phyloP scores from a whole-genome alignment of 2,797 vertebrate genomes.

The Odontamblyopus rebecca region DNA sequence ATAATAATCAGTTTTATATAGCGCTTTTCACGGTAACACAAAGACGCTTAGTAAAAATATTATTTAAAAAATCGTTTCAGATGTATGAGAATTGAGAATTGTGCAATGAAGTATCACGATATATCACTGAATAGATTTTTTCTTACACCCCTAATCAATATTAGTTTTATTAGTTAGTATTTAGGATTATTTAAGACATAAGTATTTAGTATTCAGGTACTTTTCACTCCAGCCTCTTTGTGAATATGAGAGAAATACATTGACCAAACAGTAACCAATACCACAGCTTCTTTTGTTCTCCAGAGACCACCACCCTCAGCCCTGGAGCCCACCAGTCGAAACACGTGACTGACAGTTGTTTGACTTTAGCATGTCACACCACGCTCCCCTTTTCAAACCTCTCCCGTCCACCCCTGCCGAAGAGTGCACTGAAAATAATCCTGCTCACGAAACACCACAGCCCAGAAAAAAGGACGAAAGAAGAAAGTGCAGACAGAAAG shows the following conservation, averaged over 20 bases:
- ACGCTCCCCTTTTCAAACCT: slow-evolving; percentile 23
- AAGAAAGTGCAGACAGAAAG: slow-evolving; percentile 22
- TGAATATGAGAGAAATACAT: slow-evolving; percentile 44
- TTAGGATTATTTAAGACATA: too few species aligned
- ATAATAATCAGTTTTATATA: too few species aligned
- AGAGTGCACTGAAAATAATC: slow-evolving; percentile 29
- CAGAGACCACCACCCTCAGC: slow-evolving; percentile 55
- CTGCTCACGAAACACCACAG: slow-evolving; percentile 36
- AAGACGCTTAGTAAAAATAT: too few species aligned
- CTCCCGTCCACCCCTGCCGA: slow-evolving; percentile 55
- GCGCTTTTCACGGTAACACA: too few species aligned
- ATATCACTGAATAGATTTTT: too few species aligned
- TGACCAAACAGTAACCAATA: slow-evolving; percentile 53
- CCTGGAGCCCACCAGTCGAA: slow-evolving; percentile 55
- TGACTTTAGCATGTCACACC: slow-evolving; percentile 58
- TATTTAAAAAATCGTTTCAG: too few species aligned
- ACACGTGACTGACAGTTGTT: slow-evolving; percentile 51
- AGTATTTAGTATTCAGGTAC: neutral
- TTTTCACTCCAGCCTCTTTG: neutral
- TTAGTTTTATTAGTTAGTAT: too few species aligned
- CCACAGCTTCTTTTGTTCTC: slow-evolving; percentile 34
- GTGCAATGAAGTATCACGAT: too few species aligned
- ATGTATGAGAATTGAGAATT: too few species aligned
- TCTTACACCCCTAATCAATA: too few species aligned
- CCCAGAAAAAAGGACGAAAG: slow-evolving; percentile 21